Evolutionary conservation across 2,888 invertebrate genomes (phyloP).

Genomic region (Shargacucullia verbasci): DNA sequence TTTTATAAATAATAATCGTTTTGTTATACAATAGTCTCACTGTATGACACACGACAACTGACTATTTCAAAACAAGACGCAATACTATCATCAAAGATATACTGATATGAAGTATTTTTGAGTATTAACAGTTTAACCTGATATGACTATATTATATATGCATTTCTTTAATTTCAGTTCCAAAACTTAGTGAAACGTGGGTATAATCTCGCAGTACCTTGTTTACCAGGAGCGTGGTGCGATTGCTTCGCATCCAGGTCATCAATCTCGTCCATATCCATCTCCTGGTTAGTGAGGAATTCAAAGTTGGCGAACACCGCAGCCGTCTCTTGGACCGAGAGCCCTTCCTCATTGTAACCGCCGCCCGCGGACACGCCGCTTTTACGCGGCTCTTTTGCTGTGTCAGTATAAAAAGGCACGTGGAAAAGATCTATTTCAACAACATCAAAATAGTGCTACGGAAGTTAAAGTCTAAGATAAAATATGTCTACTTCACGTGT

Average conservation of each 20-base stretch:
- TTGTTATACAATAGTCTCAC: no score
- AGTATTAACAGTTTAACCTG: no score
- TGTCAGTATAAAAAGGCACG: slow-evolving; percentile 23
- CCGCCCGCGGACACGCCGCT: slow-evolving; percentile 73
- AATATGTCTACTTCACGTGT: no score
- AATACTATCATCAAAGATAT: no score
- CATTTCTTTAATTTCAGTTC: no score
- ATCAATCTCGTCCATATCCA: slow-evolving; percentile 97
- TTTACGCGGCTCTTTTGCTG: slow-evolving; percentile 76
- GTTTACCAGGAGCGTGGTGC: slow-evolving; percentile 80
- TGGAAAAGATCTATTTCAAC: slow-evolving; percentile 4
- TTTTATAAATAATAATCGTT: no score
- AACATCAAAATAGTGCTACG: background rate
- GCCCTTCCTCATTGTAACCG: slow-evolving; percentile 81
- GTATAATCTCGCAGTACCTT: slow-evolving; percentile 74
- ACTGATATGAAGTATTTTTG: no score
- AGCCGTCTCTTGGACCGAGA: slow-evolving; percentile 91
- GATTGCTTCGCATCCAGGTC: slow-evolving; percentile 91
- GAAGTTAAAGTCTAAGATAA: no score
- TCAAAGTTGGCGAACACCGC: slow-evolving; percentile 99
- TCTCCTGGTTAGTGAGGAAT: slow-evolving; percentile 95
- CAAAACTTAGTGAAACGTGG: no score
- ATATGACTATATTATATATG: no score
- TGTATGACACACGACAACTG: no score
- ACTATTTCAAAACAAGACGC: no score